Evolutionary conservation across 1,140 invertebrate species (phyloP).

Genomic region (Arctopsyche grandis): DNA sequence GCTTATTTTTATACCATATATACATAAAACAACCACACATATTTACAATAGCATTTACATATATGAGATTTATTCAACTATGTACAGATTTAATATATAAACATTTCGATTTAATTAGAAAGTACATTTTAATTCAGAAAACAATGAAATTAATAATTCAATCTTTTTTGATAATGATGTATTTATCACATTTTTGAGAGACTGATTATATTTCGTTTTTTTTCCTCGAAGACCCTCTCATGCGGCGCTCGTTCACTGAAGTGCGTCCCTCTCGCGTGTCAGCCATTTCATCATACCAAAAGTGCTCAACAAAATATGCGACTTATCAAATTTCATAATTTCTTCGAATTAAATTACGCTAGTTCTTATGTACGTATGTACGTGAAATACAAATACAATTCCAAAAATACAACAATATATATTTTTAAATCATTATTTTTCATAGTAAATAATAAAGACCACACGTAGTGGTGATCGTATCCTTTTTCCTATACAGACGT

Average conservation of each 20-base stretch:
- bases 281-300: conserved; percentile 20
- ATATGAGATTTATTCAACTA: too few relatives aligned
- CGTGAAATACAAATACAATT: not conserved
- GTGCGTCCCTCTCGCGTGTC: conserved; percentile 35
- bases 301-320: not conserved
- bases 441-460: too few relatives aligned
- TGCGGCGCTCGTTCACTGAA: not conserved
- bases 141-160: too few relatives aligned
- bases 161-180: not conserved
- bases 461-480: not conserved
- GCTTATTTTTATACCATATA: too few relatives aligned
- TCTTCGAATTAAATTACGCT: not conserved
- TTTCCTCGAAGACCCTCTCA: conserved; percentile 8
- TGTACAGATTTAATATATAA: too few relatives aligned
- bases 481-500: not conserved
- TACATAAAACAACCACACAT: too few relatives aligned
- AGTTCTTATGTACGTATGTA: too few relatives aligned
- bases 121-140: too few relatives aligned
- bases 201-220: not conserved
- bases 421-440: too few relatives aligned
- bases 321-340: too few relatives aligned
- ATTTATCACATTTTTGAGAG: conserved; percentile 29
- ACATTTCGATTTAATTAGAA: too few relatives aligned
- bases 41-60: too few relatives aligned
- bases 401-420: not conserved